These are phyloP conservation scores for Digitonthophagus gazella DNA, from an alignment of 2,888 invertebrate species.

Conservation along the genomic window DNA sequence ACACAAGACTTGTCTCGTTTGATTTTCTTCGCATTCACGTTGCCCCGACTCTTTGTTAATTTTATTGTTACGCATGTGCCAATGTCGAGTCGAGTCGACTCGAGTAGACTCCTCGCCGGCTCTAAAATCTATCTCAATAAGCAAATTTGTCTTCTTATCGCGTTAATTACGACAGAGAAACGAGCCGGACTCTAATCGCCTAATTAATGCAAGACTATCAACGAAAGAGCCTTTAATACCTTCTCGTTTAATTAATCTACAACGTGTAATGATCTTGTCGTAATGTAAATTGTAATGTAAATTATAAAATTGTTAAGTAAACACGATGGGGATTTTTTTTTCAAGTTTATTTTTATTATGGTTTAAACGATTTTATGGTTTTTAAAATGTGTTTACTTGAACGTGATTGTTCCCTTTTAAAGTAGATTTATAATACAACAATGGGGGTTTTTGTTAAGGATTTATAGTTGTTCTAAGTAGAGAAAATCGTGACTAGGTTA, in stretches of 20 bases:
- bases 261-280: not conserved
- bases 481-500: too few relatives aligned
- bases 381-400: too few relatives aligned
- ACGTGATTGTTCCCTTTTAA: not conserved
- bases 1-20: not conserved
- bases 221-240: not conserved
- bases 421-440: too few relatives aligned
- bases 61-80: not conserved
- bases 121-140: not conserved
- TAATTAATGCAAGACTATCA: not conserved
- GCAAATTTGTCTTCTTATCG: not conserved
- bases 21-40: not conserved
- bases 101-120: too few relatives aligned
- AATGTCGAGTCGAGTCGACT: not conserved
- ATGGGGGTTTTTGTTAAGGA: too few relatives aligned
- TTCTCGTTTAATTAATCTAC: not conserved
- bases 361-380: too few relatives aligned
- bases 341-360: too few relatives aligned
- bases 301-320: not conserved
- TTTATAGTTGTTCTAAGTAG: too few relatives aligned
- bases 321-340: too few relatives aligned
- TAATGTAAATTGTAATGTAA: not conserved
- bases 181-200: not conserved
- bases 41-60: not conserved
- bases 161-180: not conserved